Conservation (phyloP, 1,140 invertebrate genomes). For the Cotesia chilonis region DNA sequence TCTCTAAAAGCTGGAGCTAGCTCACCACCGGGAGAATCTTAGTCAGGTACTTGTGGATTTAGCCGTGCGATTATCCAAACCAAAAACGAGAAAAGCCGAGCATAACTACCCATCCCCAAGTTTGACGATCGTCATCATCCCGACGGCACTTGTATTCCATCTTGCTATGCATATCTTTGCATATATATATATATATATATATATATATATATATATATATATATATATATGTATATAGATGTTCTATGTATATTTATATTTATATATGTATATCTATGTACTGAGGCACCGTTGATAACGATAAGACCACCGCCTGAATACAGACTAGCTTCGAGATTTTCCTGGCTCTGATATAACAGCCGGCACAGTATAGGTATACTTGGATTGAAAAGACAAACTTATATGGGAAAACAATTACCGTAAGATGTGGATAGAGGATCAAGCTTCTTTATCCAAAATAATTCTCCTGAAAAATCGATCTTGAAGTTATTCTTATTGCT, state of each 20-base stretch:
- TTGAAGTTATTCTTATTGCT: too few species aligned
- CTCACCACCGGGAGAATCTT: constrained; percentile 1
- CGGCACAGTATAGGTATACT: not conserved
- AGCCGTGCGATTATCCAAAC: constrained; percentile 30
- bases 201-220: too few species aligned
- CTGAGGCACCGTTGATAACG: constrained; percentile 33
- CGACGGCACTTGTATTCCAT: not conserved
- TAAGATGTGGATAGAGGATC: not conserved
- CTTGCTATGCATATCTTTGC: not conserved
- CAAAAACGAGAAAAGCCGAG: constrained; percentile 27
- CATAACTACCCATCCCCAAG: constrained; percentile 33
- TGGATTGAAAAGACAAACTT: constrained; percentile 16
- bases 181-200: too few species aligned
- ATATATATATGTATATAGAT: too few species aligned
- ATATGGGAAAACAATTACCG: constrained; percentile 31
- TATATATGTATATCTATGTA: constrained; percentile 12
- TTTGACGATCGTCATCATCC: constrained; percentile 33
- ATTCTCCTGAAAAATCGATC: too few species aligned
- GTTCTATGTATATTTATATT: too few species aligned
- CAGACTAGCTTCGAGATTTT: constrained; percentile 9
- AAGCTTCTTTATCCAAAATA: too few species aligned
- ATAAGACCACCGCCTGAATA: constrained; percentile 25
- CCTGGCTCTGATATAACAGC: constrained; percentile 29
- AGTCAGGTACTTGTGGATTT: constrained; percentile 34
- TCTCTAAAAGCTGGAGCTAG: constrained; percentile 14